Evolutionary conservation across 1,140 invertebrate species (phyloP).

Genomic region (Apis dorsata): DNA sequence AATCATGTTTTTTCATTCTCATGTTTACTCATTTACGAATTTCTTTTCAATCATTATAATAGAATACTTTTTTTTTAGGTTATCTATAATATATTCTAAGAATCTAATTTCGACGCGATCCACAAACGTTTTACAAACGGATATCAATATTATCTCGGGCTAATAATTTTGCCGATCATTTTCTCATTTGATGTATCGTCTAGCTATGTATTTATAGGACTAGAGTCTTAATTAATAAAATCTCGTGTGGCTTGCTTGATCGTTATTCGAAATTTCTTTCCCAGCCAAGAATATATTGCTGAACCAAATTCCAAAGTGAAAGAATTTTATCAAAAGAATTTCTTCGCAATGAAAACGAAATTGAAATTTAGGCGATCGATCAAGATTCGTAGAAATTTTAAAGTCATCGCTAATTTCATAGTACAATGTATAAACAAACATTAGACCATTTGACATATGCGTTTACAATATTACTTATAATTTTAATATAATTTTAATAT

Average conservation of each 20-base stretch:
- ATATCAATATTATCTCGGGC: not conserved
- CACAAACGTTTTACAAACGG: constrained; percentile 21
- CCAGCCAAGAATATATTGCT: too few species aligned
- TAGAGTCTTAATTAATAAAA: constrained; percentile 66
- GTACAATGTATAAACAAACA: too few species aligned
- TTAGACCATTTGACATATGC: too few species aligned
- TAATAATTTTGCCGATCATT: constrained; percentile 22
- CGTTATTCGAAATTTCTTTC: not conserved
- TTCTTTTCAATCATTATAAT: not conserved
- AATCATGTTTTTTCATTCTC: too few species aligned
- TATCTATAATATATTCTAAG: not conserved
- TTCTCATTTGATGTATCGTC: constrained; percentile 24
- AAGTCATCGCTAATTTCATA: not conserved
- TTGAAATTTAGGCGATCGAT: not conserved
- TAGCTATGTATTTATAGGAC: constrained; percentile 70
- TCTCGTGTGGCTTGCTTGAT: constrained; percentile 38
- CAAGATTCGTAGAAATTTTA: not conserved
- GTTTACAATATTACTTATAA: too few species aligned
- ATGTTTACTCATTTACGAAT: too few species aligned
- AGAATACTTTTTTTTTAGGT: too few species aligned
- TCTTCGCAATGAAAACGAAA: not conserved
- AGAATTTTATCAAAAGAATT: not conserved
- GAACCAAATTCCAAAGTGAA: too few species aligned
- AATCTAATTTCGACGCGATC: not conserved
- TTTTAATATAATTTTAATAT: too few species aligned